A percentile compares a stretch with the other conserved stretches of the same genome.
phyloP scores from a whole-genome alignment of 37 sponge, comb jelly and placozoan genomes.

The Oscarella lobularis region DNA sequence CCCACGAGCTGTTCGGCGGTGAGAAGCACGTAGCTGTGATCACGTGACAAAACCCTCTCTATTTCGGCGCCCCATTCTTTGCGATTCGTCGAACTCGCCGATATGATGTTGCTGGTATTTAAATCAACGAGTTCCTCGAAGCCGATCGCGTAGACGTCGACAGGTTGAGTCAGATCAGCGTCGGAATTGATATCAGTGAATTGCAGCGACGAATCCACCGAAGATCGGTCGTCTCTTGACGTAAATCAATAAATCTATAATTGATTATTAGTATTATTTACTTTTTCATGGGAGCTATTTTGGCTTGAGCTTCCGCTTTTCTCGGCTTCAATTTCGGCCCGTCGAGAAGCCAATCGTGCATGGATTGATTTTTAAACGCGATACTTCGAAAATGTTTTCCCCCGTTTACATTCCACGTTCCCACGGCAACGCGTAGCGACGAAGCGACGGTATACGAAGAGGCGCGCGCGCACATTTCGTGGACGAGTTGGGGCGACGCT shows the following conservation, averaged over 20 bases:
- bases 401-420: conserved; percentile 99
- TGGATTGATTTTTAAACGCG: conserved; percentile 64
- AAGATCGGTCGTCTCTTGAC: too few species aligned
- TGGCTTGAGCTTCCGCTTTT: too few species aligned
- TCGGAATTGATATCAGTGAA: too few species aligned
- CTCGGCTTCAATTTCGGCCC: conserved; percentile 14
- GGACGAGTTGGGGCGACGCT: background rate
- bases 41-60: conserved; percentile 59
- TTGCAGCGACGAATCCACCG: too few species aligned
- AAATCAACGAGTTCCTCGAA: conserved; percentile 94
- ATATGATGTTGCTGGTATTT: conserved; percentile 80
- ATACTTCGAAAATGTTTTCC: conserved; percentile 74
- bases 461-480: conserved; percentile 37
- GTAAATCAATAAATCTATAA: too few species aligned
- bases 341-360: conserved; percentile 89
- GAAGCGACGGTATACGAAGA: conserved; percentile 27
- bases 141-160: conserved; percentile 66
- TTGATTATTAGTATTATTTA: too few species aligned
- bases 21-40: conserved; percentile 61
- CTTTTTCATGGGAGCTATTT: too few species aligned
- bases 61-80: conserved; percentile 83
- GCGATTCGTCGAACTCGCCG: conserved; percentile 76
- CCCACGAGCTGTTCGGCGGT: conserved; percentile 96
- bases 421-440: conserved; percentile 65
- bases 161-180: background rate